Base-by-base conservation (phyloP, 2,888 invertebrate species). In the Trichogramma evanescens region DNA sequence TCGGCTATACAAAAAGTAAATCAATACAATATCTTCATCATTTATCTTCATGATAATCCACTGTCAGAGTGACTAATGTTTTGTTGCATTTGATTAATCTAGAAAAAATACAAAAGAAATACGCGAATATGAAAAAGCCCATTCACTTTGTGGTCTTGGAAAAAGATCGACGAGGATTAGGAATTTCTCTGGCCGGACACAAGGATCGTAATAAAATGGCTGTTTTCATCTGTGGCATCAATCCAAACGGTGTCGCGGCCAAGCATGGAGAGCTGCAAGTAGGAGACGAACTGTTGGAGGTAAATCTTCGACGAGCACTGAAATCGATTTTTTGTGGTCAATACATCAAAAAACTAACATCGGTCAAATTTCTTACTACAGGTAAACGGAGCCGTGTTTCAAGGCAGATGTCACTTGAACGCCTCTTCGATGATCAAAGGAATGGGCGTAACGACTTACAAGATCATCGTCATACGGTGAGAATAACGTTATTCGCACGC, bases 381-480 rank as follows among this genome's bases (percentile, higher is more conserved):
- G 93, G 92, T 95, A 67, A 98, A 98, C 79, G 97, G 96, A 7
- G 87, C 90, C 63, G 93, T 96, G 10, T 81, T 99, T 54, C 90
- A 93, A 77, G 95, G 95, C 62, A 84, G 96, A 72, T 95, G 95
- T 79, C 98, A 98, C 79, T 85, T 97, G 66, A 96, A 97, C 78
- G 97, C 96, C 26, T 94, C 97, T 0, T 93, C 93, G 39, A 89
- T 95, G 75, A 97, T 99, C 79, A 96, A 96, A 80, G 89, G 91
- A 54, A 83, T 96, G 66, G 86, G 89, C 7, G 89, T 90, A 51
- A 88, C 89, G 13, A 81, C 85, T 67, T 89, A 95, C 80, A 93
- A 92, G 79, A 86, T 97, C 73, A 87, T 96, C 67, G 81, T 93
- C 55, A 80, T 92, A 70, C 88, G 94, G 93, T 93, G 81, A 81